A percentile compares a stretch with the other conserved stretches of the same genome.
phyloP scores from a whole-genome alignment of 2,888 invertebrate genomes.

The Leucania comma region DNA sequence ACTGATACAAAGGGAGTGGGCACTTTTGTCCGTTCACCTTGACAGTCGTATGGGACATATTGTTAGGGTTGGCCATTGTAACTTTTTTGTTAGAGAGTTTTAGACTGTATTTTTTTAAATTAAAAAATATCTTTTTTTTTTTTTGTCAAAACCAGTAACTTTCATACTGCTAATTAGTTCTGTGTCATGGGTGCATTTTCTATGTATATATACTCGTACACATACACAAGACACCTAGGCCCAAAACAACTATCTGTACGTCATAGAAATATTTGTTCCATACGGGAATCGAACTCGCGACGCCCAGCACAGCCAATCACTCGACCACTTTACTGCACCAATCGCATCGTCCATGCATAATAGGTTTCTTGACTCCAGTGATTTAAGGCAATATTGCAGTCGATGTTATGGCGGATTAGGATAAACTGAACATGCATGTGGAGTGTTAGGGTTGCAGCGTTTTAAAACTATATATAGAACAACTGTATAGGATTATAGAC shows the following conservation, averaged over 20 bases:
- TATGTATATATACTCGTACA: no score
- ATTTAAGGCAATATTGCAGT: neutral
- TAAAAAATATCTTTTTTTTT: no score
- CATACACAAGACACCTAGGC: no score
- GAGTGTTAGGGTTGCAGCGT: slow-evolving; percentile 1
- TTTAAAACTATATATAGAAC: neutral
- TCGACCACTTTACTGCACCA: no score
- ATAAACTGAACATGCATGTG: neutral
- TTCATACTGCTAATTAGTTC: no score
- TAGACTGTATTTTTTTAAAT: neutral
- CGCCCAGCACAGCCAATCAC: no score
- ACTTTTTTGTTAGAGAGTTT: neutral
- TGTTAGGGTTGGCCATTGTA: slow-evolving; percentile 34
- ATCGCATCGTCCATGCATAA: neutral
- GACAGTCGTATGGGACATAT: slow-evolving; percentile 22
- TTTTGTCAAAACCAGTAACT: no score
- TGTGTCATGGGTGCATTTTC: no score
- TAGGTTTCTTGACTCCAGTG: neutral
- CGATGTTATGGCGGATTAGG: slow-evolving; percentile 17
- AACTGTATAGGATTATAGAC: no score
- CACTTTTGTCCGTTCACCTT: slow-evolving; percentile 53
- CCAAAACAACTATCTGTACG: no score
- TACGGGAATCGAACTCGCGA: no score
- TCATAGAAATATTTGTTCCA: no score
- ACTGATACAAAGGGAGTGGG: slow-evolving; percentile 48